A percentile compares a stretch with the other conserved stretches of the same genome.
Conservation (phyloP, 2,888 invertebrate genomes). For the Tuta absoluta region DNA sequence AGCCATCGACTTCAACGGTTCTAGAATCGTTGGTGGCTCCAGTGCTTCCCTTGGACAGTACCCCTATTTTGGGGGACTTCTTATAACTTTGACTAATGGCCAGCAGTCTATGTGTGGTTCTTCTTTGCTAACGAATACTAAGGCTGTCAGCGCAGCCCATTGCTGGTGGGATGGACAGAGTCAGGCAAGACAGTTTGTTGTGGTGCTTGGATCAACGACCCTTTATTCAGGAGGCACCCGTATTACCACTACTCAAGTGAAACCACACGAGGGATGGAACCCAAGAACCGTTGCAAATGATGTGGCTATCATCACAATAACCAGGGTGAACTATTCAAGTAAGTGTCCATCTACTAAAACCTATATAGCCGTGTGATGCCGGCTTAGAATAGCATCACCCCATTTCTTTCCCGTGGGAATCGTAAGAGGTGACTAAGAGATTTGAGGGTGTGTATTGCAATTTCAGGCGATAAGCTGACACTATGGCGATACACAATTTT, state of each 20-base stretch:
- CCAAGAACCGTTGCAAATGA: constrained; percentile 40
- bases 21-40: constrained; percentile 41
- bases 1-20: constrained; percentile 38
- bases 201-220: constrained; percentile 43
- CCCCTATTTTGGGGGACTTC: constrained; percentile 35
- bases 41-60: constrained; percentile 33
- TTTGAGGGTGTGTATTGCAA: too few relatives aligned
- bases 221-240: constrained; percentile 46
- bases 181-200: constrained; percentile 42
- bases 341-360: constrained; percentile 28
- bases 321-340: constrained; percentile 38
- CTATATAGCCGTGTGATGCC: neutral
- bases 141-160: constrained; percentile 42
- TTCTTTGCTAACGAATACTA: constrained; percentile 50
- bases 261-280: constrained; percentile 40
- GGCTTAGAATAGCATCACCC: too few relatives aligned
- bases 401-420: too few relatives aligned
- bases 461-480: too few relatives aligned
- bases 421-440: too few relatives aligned
- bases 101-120: constrained; percentile 42
- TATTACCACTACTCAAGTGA: constrained; percentile 38
- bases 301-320: constrained; percentile 41
- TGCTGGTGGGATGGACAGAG: constrained; percentile 45
- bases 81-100: constrained; percentile 39
- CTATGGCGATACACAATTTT: too few relatives aligned